Percentiles rank a stretch among this genome's conserved stretches.
phyloP scores from a whole-genome alignment of 2,888 invertebrate species.

The Andrena chrysosceles region DNA sequence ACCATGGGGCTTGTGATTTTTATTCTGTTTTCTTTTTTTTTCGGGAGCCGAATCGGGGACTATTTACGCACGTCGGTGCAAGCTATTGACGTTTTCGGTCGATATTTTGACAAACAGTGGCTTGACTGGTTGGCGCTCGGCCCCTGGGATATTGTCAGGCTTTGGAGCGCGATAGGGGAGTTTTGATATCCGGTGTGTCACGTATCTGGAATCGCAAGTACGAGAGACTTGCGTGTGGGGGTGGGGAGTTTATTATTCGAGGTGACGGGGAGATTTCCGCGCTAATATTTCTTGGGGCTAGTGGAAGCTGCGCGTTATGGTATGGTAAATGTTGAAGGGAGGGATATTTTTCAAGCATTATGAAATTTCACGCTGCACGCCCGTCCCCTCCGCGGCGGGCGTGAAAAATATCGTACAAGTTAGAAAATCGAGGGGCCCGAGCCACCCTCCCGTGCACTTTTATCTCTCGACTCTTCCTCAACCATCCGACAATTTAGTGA shows the following conservation, averaged over 20 bases:
- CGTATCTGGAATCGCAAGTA: too few relatives aligned
- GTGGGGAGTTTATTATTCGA: too few relatives aligned
- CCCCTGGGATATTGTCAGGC: too few relatives aligned
- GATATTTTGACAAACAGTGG: background rate
- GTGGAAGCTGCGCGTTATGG: too few relatives aligned
- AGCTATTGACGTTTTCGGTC: conserved; percentile 3
- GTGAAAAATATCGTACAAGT: background rate
- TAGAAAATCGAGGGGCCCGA: conserved; percentile 20
- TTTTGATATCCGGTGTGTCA: too few relatives aligned
- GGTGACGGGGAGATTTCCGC: too few relatives aligned
- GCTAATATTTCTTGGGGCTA: too few relatives aligned
- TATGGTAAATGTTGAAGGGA: background rate
- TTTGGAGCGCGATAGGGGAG: too few relatives aligned
- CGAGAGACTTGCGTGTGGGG: too few relatives aligned
- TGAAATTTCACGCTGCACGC: background rate
- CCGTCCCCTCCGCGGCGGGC: background rate
- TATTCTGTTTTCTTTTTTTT: too few relatives aligned
- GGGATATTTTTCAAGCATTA: background rate
- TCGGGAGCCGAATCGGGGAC: background rate
- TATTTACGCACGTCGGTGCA: conserved; percentile 2
- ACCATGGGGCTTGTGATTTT: background rate
- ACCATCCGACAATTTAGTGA: conserved; percentile 63
- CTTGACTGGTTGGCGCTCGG: background rate
- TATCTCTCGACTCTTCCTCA: conserved; percentile 49
- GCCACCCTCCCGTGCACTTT: conserved; percentile 39